These are phyloP conservation scores for Elysia crispata DNA, from an alignment of 2,888 invertebrate genomes.

Conservation along the genomic window DNA sequence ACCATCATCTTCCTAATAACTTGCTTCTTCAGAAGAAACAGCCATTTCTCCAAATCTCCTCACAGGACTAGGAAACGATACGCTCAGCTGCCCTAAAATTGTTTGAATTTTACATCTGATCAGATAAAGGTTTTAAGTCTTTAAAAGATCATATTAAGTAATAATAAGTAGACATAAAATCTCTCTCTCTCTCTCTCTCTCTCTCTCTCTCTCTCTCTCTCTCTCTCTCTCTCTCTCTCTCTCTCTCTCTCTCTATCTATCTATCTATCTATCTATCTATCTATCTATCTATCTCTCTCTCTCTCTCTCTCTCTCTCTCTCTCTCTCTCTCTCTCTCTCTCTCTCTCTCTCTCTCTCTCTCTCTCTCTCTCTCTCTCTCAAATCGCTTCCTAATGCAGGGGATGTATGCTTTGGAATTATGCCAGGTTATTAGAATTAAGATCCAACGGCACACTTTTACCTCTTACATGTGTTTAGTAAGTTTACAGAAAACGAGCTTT, in stretches of 20 bases:
- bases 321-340: slow-evolving; percentile 39
- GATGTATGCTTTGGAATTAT: no score
- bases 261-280: slow-evolving; percentile 15
- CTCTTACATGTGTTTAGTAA: no score
- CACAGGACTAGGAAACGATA: no score
- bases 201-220: slow-evolving; percentile 25
- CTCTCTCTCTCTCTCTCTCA: slow-evolving; percentile 31
- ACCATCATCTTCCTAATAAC: no score
- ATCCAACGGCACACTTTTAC: no score
- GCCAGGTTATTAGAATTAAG: no score
- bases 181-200: slow-evolving; percentile 13
- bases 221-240: slow-evolving; percentile 23
- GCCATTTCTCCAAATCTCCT: no score
- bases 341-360: slow-evolving; percentile 44
- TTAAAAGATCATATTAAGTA: not conserved
- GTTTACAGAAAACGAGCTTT: no score
- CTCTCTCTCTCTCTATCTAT: slow-evolving; percentile 34
- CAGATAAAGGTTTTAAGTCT: not conserved
- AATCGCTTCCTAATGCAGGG: not conserved
- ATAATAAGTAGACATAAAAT: not conserved
- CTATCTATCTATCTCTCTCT: slow-evolving; percentile 17
- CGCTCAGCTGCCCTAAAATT: no score
- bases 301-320: slow-evolving; percentile 34
- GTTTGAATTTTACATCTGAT: no score
- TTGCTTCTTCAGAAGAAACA: no score